A percentile compares a stretch with the other conserved stretches of the same genome.
Conservation (phyloP, 2,113 vertebrate species). For the Catharus minimus region DNA sequence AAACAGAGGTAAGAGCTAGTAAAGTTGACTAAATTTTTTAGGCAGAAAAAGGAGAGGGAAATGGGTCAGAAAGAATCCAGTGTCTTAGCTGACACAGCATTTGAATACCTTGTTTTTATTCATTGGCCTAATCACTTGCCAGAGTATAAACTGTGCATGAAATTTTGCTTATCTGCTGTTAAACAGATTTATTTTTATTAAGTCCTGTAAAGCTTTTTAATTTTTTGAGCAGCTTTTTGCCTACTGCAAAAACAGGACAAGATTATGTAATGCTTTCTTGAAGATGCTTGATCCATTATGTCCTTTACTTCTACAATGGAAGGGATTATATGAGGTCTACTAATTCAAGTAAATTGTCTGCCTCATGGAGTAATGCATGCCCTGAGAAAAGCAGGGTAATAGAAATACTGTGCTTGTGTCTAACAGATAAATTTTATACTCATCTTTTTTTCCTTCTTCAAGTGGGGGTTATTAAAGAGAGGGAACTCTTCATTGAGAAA, state of each 20-base stretch:
- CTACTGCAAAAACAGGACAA: background rate
- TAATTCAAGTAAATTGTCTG: background rate
- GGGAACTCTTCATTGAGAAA: background rate
- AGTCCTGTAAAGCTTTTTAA: background rate
- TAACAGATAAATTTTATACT: background rate
- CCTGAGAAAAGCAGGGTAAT: background rate
- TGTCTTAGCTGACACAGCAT: background rate
- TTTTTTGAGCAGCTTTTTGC: background rate
- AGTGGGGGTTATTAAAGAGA: background rate
- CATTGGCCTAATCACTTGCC: background rate
- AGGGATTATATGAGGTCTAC: background rate
- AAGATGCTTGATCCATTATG: background rate
- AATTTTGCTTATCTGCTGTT: background rate
- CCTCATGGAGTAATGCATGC: background rate
- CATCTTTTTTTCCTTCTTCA: background rate
- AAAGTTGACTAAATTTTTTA: background rate
- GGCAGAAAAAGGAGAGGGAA: background rate
- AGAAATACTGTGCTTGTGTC: background rate
- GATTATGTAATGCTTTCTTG: background rate
- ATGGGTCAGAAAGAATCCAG: background rate
- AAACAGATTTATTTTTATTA: background rate
- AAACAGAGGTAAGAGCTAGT: slow-evolving; percentile 71
- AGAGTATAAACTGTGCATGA: background rate
- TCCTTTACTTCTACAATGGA: background rate
- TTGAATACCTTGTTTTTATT: background rate